These are phyloP conservation scores for Trichogramma pretiosum DNA, from an alignment of 1,140 invertebrate species.

Conservation along the genomic window DNA sequence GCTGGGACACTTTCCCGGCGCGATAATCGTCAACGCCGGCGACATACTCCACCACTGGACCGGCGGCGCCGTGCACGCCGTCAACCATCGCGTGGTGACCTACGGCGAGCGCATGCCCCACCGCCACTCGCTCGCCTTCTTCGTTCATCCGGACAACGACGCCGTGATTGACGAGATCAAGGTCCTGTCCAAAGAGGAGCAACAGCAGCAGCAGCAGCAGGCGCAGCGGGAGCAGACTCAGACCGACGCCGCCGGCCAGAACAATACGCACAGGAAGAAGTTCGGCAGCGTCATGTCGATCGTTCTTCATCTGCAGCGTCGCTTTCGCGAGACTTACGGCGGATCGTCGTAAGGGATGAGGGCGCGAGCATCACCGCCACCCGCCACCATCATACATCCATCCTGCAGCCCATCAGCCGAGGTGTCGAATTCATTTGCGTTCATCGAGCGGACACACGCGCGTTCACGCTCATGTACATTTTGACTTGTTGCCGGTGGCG, in stretches of 20 bases:
- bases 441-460: no score
- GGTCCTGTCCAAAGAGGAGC: conserved; percentile 41
- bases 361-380: background rate
- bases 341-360: no score
- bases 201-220: conserved; percentile 30
- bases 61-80: conserved; percentile 56
- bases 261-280: no score
- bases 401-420: no score
- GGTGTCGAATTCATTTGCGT: no score
- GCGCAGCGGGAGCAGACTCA: no score
- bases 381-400: no score
- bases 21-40: conserved; percentile 69
- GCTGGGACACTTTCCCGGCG: conserved; percentile 67
- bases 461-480: no score
- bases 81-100: conserved; percentile 65
- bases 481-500: no score
- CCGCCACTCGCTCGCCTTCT: conserved; percentile 66
- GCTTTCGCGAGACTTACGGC: conserved; percentile 60
- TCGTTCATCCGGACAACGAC: conserved; percentile 63
- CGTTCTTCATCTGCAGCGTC: conserved; percentile 59
- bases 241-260: no score
- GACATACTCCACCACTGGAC: conserved; percentile 72
- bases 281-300: conserved; percentile 54
- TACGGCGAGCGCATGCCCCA: conserved; percentile 54
- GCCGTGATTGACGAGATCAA: conserved; percentile 48